Percentiles rank a stretch among this genome's conserved stretches.
phyloP scores from a whole-genome alignment of 2,888 invertebrate genomes.

The Leucoma salicis region DNA sequence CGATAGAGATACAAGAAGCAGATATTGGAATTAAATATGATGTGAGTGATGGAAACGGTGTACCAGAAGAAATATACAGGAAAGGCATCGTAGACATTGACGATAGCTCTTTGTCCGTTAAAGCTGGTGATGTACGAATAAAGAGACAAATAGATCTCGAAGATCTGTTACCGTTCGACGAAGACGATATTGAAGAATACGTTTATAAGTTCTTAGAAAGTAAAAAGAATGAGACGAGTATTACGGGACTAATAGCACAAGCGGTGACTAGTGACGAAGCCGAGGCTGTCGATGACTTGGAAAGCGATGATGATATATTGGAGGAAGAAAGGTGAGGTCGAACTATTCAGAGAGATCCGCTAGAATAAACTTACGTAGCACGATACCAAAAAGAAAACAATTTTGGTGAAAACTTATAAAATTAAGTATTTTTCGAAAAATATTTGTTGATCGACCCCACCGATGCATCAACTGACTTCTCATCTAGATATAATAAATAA shows the following conservation, averaged over 20 bases:
- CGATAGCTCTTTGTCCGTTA: slow-evolving; percentile 49
- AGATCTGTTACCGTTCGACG: slow-evolving; percentile 68
- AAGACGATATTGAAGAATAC: slow-evolving; percentile 67
- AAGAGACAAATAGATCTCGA: slow-evolving; percentile 69
- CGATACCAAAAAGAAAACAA: slow-evolving; percentile 49
- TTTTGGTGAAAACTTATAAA: slow-evolving; percentile 36
- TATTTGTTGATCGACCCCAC: neutral
- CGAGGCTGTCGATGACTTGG: slow-evolving; percentile 49
- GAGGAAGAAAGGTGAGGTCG: slow-evolving; percentile 51
- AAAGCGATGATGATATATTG: slow-evolving; percentile 51
- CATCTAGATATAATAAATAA: no score
- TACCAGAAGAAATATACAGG: slow-evolving; percentile 80
- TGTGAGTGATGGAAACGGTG: slow-evolving; percentile 77
- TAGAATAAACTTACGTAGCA: slow-evolving; percentile 43
- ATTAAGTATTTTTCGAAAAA: neutral
- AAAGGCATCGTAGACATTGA: slow-evolving; percentile 84
- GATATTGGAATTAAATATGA: slow-evolving; percentile 82
- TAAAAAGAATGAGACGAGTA: slow-evolving; percentile 63
- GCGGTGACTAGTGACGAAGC: slow-evolving; percentile 62
- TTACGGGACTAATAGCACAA: slow-evolving; percentile 66
- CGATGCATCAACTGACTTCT: neutral
- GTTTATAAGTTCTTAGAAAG: slow-evolving; percentile 64
- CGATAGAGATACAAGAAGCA: slow-evolving; percentile 80
- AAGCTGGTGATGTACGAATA: slow-evolving; percentile 37
- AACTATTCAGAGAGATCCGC: slow-evolving; percentile 17